A percentile compares a stretch with the other conserved stretches of the same genome.
Evolutionary conservation across 2,888 invertebrate species (phyloP).

Genomic region (Ichneumoninae sp.): DNA sequence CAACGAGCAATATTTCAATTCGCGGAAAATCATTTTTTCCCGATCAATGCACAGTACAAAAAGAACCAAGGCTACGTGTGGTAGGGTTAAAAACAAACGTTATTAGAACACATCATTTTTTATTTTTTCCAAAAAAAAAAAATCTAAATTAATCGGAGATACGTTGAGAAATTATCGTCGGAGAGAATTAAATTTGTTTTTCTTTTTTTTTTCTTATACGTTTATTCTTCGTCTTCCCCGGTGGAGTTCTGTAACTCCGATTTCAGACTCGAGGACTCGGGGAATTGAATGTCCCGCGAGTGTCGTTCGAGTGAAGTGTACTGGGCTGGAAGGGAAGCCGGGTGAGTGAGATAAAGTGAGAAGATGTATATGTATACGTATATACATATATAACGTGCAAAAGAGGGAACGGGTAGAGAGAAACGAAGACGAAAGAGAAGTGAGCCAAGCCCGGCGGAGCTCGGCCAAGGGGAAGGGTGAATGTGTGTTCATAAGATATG

Average conservation of each 20-base stretch:
- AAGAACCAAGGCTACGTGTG: background rate
- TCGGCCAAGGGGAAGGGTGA: slow-evolving; percentile 56
- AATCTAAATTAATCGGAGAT: background rate
- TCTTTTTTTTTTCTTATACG: slow-evolving; percentile 4
- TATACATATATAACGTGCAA: slow-evolving; percentile 8
- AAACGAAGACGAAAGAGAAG: slow-evolving; percentile 35
- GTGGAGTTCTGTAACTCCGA: slow-evolving; percentile 50
- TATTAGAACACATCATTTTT: background rate
- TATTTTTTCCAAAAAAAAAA: background rate
- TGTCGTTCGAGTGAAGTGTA: slow-evolving; percentile 62
- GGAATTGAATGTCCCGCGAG: slow-evolving; percentile 64
- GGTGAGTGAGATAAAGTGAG: slow-evolving; percentile 22
- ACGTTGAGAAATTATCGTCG: slow-evolving; percentile 17
- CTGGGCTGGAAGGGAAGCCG: slow-evolving; percentile 45
- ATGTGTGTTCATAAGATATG: slow-evolving; percentile 76
- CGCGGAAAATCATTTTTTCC: background rate
- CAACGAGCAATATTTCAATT: slow-evolving; percentile 12
- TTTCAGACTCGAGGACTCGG: slow-evolving; percentile 57
- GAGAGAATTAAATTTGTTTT: slow-evolving; percentile 10
- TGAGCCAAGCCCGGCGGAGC: slow-evolving; percentile 33
- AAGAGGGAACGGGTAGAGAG: slow-evolving; percentile 25
- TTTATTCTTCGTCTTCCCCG: slow-evolving; percentile 29
- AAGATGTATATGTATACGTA: background rate
- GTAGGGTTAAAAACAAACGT: background rate
- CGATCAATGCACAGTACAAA: no score